Evolutionary conservation across 2,797 vertebrate genomes (phyloP), one percentile per base, ranked within the genome.

Genomic region (Chelonia mydas): DNA sequence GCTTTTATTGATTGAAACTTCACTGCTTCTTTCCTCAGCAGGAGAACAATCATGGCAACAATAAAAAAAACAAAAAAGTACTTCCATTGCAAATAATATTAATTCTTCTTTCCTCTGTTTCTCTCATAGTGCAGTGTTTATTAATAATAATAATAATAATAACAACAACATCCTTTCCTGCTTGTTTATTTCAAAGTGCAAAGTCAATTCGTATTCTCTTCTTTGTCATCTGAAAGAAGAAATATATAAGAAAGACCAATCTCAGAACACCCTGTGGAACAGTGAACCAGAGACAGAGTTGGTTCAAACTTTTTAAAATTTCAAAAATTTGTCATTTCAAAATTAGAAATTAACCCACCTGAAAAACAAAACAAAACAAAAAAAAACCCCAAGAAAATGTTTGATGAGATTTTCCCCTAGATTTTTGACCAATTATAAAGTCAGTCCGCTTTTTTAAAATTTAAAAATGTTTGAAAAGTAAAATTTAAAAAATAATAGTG

Each of bases 21-120:
- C 80, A 59, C 86, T 65, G 68, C 91, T 96, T 92, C 74, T 90
- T 92, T 91, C 47, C 28, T 95, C 95, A 97, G 94, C 87, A 25
- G 88, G 47, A 89, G 86, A 86, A 79, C 33, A 68, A 89, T 76
- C 27, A 86, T 2, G 11, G 82, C 31, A 90, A 93, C 2, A 83
- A 89, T 2, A 61, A 85, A 83, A 72, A 81, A 72, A 81, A 51
- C 1, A 2, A 84, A 85, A 86, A 68, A 88, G 16, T 86, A 37
- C 78, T 87, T 93, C 55, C 86, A 4, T 87, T 88, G 33, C 51
- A 94, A 84, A 45, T 68, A 68, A 68, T 55, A 82, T 2, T 89
- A 33, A 65, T 65, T 87, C 4, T 54, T 87, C 15, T 87, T 3
- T 0, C 94, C 5, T 87, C 55, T 82, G 50, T 88, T 2, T 41